These are phyloP conservation scores for Ridgeia piscesae DNA, from an alignment of 1,140 invertebrate genomes.

Conservation along the genomic window DNA sequence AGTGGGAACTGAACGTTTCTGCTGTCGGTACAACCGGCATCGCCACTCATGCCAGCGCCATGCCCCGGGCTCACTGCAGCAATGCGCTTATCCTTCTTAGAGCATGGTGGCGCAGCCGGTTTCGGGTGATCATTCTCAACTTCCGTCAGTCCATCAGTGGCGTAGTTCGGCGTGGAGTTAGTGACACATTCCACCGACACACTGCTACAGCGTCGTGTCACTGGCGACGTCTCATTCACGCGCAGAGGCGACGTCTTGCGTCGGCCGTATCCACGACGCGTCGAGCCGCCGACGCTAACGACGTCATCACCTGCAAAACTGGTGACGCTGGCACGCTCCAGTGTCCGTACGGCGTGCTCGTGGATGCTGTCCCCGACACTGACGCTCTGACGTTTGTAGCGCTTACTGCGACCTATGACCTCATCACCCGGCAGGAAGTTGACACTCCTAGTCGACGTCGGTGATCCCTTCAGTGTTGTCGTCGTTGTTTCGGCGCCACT, in stretches of 20 bases:
- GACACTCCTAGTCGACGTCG: conserved; percentile 7
- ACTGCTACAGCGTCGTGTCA: neutral
- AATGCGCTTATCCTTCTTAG: neutral
- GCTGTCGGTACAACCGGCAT: neutral
- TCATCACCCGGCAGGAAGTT: neutral
- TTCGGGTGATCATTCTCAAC: neutral
- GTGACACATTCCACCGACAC: neutral
- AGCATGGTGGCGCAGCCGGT: neutral
- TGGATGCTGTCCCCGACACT: conserved; percentile 32
- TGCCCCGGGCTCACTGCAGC: neutral
- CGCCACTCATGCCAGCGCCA: neutral
- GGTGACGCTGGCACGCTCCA: conserved; percentile 26
- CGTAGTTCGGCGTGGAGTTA: neutral
- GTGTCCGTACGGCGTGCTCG: conserved; percentile 18
- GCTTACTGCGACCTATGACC: conserved; percentile 1
- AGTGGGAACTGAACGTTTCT: neutral
- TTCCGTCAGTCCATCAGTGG: neutral
- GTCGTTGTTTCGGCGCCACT: neutral
- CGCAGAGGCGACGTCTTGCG: neutral
- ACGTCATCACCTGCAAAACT: conserved; percentile 17
- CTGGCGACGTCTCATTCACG: neutral
- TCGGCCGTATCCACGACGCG: neutral
- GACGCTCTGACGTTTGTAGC: conserved; percentile 28
- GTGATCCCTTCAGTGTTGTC: neutral
- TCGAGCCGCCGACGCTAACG: conserved; percentile 9